phyloP scores from a whole-genome alignment of 2,888 invertebrate genomes.

The Opisthograptis luteolata region DNA sequence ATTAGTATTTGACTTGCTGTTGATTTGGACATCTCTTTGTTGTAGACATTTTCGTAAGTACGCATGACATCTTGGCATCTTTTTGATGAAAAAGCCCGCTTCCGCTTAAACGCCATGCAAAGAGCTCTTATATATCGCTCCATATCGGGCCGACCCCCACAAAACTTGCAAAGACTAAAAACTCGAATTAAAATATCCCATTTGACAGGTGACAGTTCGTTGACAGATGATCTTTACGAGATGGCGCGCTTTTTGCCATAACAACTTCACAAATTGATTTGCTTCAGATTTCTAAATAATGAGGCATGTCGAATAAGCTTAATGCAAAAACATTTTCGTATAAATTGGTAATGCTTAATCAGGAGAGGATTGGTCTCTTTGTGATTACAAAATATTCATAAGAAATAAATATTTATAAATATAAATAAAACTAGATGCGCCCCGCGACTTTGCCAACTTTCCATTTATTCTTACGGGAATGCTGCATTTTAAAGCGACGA shows the following conservation, averaged over 20 bases:
- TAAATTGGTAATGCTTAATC: constrained; percentile 19
- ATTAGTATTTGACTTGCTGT: too few species aligned
- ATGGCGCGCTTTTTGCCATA: constrained; percentile 40
- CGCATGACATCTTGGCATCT: too few species aligned
- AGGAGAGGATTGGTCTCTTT: constrained; percentile 1
- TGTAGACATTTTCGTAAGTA: too few species aligned
- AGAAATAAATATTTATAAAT: too few species aligned
- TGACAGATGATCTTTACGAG: constrained; percentile 57
- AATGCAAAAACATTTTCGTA: constrained; percentile 18
- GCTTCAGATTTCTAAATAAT: constrained; percentile 35
- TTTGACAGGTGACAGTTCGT: constrained; percentile 61
- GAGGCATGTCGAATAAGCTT: constrained; percentile 25
- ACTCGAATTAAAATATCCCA: constrained; percentile 61
- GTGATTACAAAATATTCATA: neutral
- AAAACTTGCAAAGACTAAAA: constrained; percentile 40
- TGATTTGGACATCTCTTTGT: too few species aligned
- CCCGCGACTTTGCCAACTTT: too few species aligned
- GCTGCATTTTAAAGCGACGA: too few species aligned
- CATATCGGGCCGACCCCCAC: constrained; percentile 5
- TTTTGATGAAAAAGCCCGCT: too few species aligned
- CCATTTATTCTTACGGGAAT: too few species aligned
- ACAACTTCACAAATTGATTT: constrained; percentile 42
- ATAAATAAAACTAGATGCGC: too few species aligned
- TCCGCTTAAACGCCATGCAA: too few species aligned
- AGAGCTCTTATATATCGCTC: constrained; percentile 12